Conservation (phyloP, 1,140 invertebrate species). For the Elymnias hypermnestra region DNA sequence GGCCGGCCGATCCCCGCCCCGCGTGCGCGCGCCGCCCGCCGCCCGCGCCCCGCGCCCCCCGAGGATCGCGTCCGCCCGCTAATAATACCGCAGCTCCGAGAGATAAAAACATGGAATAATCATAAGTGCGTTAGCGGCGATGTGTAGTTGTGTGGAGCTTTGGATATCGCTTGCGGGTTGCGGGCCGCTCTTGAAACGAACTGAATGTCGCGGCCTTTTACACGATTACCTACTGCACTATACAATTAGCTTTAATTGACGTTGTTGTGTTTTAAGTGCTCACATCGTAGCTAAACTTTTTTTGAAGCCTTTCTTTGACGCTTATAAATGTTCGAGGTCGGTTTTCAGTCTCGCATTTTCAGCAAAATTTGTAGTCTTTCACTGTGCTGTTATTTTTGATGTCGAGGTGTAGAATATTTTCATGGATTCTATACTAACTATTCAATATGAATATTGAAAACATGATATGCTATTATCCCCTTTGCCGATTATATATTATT, state of each 20-base stretch:
- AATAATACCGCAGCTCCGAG: slow-evolving; percentile 65
- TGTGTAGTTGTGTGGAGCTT: slow-evolving; percentile 62
- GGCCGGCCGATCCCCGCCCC: slow-evolving; percentile 25
- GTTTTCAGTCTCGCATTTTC: too few relatives aligned
- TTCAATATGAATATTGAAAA: too few relatives aligned
- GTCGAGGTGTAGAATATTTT: too few relatives aligned
- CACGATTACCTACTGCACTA: slow-evolving; percentile 8
- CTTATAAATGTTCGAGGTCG: too few relatives aligned
- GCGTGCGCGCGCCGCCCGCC: slow-evolving; percentile 22
- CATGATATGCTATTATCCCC: too few relatives aligned
- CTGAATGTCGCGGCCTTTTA: slow-evolving; percentile 14
- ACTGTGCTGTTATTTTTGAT: too few relatives aligned
- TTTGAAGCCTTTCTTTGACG: too few relatives aligned
- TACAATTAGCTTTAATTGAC: slow-evolving; percentile 9
- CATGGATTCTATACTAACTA: too few relatives aligned
- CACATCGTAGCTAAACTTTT: neutral
- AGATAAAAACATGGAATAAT: slow-evolving; percentile 73
- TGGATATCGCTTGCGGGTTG: slow-evolving; percentile 22
- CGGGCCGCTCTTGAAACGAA: slow-evolving; percentile 6
- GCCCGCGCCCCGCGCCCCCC: slow-evolving; percentile 20
- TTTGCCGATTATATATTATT: too few relatives aligned
- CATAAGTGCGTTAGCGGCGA: slow-evolving; percentile 68
- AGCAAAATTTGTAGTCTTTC: too few relatives aligned
- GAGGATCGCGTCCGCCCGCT: slow-evolving; percentile 36
- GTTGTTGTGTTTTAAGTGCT: slow-evolving; percentile 14